Conservation (phyloP, 2,888 invertebrate genomes). For the Rhagium mordax region DNA sequence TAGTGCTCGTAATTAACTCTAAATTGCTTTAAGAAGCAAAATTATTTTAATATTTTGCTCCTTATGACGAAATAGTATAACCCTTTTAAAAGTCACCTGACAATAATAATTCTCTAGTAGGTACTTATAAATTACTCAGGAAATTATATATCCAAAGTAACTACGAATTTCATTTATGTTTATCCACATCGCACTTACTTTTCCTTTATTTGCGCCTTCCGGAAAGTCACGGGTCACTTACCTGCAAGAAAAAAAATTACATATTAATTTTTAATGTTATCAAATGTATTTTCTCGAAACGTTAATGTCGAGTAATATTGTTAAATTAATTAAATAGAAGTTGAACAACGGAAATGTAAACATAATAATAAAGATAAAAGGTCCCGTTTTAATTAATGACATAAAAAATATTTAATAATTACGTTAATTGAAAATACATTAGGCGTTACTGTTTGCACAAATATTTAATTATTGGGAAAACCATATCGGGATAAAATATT, state of each 20-base stretch:
- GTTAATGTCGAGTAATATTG: conserved; percentile 20
- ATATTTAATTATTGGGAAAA: conserved; percentile 36
- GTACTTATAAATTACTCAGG: too few species aligned
- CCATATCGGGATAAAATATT: conserved; percentile 29
- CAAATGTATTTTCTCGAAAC: not conserved
- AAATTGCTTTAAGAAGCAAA: too few species aligned
- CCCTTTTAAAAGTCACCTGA: too few species aligned
- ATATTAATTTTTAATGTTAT: not conserved
- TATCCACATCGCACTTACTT: not conserved
- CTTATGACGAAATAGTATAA: too few species aligned
- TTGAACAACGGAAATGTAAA: conserved; percentile 37
- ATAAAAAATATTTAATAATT: conserved; percentile 34
- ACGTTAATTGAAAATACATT: conserved; percentile 37
- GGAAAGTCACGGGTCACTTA: not conserved
- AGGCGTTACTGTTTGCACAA: conserved; percentile 33
- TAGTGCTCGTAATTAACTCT: too few species aligned
- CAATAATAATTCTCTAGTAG: too few species aligned
- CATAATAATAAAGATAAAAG: conserved; percentile 39
- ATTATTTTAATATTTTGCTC: too few species aligned
- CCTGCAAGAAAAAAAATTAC: not conserved
- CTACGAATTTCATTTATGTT: too few species aligned
- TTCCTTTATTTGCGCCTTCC: not conserved
- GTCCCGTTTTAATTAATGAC: conserved; percentile 26
- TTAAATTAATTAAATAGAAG: conserved; percentile 32
- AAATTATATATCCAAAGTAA: too few species aligned